Percentiles rank a stretch among this genome's conserved stretches.
Conservation (phyloP, 2,888 invertebrate species). For the Dicycla oo region DNA sequence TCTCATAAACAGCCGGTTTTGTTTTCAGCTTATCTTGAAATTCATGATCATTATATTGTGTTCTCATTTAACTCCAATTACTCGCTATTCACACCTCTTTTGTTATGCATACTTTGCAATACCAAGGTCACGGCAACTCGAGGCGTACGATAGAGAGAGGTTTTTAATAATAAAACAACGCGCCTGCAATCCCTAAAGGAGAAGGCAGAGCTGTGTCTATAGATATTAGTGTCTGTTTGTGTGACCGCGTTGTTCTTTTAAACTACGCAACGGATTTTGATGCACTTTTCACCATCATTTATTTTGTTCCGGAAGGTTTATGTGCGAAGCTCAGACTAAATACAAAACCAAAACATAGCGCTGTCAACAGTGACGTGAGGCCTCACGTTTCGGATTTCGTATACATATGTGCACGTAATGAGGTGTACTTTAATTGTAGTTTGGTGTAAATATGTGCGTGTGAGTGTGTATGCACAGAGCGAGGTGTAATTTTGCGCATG, state of each 20-base stretch:
- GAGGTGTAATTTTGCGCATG: too few relatives aligned
- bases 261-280: not conserved
- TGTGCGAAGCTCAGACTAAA: not conserved
- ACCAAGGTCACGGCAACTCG: constrained; percentile 27
- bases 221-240: not conserved
- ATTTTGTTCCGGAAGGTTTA: not conserved
- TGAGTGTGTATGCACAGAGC: too few relatives aligned
- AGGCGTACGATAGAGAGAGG: not conserved
- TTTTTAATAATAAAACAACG: not conserved
- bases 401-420: too few relatives aligned
- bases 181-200: not conserved
- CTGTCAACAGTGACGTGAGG: too few relatives aligned
- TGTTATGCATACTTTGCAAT: constrained; percentile 24
- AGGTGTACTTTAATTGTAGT: too few relatives aligned
- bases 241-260: not conserved
- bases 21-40: constrained; percentile 25
- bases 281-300: not conserved
- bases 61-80: constrained; percentile 45
- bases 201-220: not conserved
- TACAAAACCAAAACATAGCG: too few relatives aligned
- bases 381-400: too few relatives aligned
- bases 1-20: constrained; percentile 46
- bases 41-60: not conserved
- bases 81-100: constrained; percentile 32
- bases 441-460: too few relatives aligned